Evolutionary conservation across 2,113 vertebrate species (phyloP).

Genomic region (Propithecus coquereli): DNA sequence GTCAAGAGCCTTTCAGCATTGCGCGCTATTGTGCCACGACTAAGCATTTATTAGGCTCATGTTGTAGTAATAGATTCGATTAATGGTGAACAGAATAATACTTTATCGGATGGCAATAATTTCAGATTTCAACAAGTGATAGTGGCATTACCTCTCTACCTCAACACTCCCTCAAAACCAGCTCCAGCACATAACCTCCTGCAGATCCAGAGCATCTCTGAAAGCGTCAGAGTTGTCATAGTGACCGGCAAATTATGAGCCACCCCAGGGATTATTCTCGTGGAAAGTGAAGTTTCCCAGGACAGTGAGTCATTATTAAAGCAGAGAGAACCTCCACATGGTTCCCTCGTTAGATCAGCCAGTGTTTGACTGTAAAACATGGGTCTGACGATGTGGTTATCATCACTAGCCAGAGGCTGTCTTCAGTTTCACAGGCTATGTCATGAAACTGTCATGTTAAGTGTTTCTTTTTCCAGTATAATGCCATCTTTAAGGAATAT

Average conservation of each 20-base stretch:
- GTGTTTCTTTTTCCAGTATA: neutral
- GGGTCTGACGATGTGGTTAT: neutral
- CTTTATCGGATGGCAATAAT: neutral
- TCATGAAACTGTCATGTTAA: conserved; percentile 8
- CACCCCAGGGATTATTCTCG: neutral
- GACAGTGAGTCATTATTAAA: conserved; percentile 13
- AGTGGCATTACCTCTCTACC: neutral
- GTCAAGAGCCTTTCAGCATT: neutral
- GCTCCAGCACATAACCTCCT: neutral
- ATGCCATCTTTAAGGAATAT: neutral
- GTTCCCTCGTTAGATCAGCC: neutral
- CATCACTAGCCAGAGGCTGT: neutral
- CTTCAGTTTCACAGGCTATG: neutral
- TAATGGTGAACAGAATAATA: neutral
- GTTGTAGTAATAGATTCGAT: neutral
- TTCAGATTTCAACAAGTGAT: neutral
- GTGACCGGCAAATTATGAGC: neutral
- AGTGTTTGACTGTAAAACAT: neutral
- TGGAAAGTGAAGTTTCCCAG: neutral
- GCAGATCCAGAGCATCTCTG: neutral
- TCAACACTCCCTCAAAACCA: neutral
- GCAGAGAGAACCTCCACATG: neutral
- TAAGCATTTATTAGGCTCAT: neutral
- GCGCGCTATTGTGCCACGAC: neutral
- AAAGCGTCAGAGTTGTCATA: neutral